phyloP scores from a whole-genome alignment of 2,797 vertebrate genomes.

The Diplodus sargus region DNA sequence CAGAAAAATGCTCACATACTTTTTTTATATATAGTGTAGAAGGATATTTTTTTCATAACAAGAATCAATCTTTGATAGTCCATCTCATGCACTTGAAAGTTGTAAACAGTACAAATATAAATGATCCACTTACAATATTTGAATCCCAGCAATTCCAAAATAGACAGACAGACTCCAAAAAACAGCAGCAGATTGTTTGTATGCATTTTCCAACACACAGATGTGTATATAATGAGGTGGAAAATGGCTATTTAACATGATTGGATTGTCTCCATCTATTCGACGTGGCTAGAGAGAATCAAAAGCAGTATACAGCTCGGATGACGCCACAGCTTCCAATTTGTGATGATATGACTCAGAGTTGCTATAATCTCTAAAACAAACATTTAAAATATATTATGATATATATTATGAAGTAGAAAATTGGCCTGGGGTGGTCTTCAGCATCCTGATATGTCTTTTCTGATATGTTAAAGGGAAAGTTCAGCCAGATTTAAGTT shows the following conservation, averaged over 20 bases:
- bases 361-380: constrained; percentile 49
- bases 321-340: constrained; percentile 54
- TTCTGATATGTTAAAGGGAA: constrained; percentile 77
- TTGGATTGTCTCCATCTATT: constrained; percentile 75
- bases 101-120: constrained; percentile 87
- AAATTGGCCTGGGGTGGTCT: constrained; percentile 66
- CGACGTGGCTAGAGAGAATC: constrained; percentile 65
- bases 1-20: constrained; percentile 75
- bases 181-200: constrained; percentile 84
- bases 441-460: constrained; percentile 73
- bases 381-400: constrained; percentile 62
- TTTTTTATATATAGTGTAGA: constrained; percentile 60
- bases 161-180: constrained; percentile 81
- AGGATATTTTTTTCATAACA: constrained; percentile 63
- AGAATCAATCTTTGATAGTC: constrained; percentile 74
- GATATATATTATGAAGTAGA: constrained; percentile 67
- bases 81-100: constrained; percentile 85
- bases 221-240: constrained; percentile 70
- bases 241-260: constrained; percentile 78
- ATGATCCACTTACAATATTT: constrained; percentile 84
- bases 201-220: constrained; percentile 78
- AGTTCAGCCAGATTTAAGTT: constrained; percentile 60
- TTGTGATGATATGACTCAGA: constrained; percentile 54
- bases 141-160: constrained; percentile 83
- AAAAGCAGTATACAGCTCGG: constrained; percentile 78